Percentiles rank a stretch among this genome's conserved stretches.
phyloP scores from a whole-genome alignment of 2,113 vertebrate genomes.

The Chelonoidis abingdonii region DNA sequence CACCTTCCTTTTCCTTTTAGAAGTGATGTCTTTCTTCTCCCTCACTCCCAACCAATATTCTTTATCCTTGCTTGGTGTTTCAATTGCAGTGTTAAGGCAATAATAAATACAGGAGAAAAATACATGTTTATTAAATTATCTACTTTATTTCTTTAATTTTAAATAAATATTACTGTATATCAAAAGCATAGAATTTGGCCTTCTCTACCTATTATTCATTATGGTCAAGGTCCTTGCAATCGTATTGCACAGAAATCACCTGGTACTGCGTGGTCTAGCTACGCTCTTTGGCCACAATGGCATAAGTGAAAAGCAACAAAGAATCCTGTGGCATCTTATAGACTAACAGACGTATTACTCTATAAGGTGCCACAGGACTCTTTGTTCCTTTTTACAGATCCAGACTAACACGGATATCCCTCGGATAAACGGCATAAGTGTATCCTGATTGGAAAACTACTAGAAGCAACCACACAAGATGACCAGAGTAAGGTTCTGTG shows the following conservation, averaged over 20 bases:
- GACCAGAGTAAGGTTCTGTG: not conserved
- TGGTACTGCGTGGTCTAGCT: accelerated
- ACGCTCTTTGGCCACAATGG: not conserved
- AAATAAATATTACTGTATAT: slow-evolving; percentile 53
- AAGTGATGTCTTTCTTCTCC: not conserved
- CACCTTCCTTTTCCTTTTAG: not conserved
- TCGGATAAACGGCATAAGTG: not conserved
- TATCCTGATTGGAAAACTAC: not conserved
- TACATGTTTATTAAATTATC: not conserved
- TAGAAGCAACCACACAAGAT: not conserved
- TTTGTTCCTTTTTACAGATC: no score
- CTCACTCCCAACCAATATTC: not conserved
- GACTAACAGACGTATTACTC: no score
- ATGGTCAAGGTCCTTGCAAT: not conserved
- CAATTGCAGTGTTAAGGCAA: not conserved
- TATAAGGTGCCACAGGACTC: no score
- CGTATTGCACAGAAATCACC: not conserved
- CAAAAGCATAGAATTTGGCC: slow-evolving; percentile 24
- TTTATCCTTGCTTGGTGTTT: not conserved
- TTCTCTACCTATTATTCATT: not conserved
- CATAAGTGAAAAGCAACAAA: not conserved
- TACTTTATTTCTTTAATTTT: slow-evolving; percentile 63
- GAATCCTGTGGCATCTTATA: no score
- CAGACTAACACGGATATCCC: no score
- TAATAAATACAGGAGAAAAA: not conserved